A percentile compares a stretch with the other conserved stretches of the same genome.
Evolutionary conservation across 2,113 vertebrate genomes (phyloP).

Genomic region (Leptobrachium ailaonicum): DNA sequence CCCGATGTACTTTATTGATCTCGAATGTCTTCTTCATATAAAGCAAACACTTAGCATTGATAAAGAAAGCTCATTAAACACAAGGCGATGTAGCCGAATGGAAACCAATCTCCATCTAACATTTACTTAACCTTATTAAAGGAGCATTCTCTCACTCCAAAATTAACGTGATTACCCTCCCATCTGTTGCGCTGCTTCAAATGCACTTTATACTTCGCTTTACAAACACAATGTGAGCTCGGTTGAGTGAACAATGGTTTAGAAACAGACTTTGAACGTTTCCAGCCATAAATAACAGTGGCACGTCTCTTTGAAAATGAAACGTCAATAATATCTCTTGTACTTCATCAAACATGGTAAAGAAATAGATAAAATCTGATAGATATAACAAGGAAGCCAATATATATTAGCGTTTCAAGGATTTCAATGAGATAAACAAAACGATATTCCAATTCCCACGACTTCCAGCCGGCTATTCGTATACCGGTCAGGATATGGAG

Average conservation of each 20-base stretch:
- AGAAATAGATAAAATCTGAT: too few relatives aligned
- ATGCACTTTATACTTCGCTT: not conserved
- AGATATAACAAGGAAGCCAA: too few relatives aligned
- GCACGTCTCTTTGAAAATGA: too few relatives aligned
- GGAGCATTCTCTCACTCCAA: not conserved
- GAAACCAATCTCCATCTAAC: not conserved
- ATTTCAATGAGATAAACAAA: too few relatives aligned
- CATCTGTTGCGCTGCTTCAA: not conserved
- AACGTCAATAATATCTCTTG: too few relatives aligned
- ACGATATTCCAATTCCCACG: too few relatives aligned
- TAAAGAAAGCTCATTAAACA: constrained; percentile 57
- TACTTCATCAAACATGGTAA: too few relatives aligned
- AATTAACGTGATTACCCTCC: not conserved
- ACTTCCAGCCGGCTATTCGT: too few relatives aligned
- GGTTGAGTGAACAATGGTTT: not conserved
- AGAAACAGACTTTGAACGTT: not conserved
- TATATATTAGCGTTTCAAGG: too few relatives aligned
- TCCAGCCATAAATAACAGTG: too few relatives aligned
- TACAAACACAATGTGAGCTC: not conserved
- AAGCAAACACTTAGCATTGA: constrained; percentile 56
- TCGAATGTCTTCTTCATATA: constrained; percentile 48
- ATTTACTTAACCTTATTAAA: constrained; percentile 10
- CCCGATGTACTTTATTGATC: constrained; percentile 56
- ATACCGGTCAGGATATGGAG: too few relatives aligned
- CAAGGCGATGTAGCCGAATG: not conserved